These are phyloP conservation scores for Nyleta sp. DNA, from an alignment of 2,888 invertebrate species.

Conservation along the genomic window DNA sequence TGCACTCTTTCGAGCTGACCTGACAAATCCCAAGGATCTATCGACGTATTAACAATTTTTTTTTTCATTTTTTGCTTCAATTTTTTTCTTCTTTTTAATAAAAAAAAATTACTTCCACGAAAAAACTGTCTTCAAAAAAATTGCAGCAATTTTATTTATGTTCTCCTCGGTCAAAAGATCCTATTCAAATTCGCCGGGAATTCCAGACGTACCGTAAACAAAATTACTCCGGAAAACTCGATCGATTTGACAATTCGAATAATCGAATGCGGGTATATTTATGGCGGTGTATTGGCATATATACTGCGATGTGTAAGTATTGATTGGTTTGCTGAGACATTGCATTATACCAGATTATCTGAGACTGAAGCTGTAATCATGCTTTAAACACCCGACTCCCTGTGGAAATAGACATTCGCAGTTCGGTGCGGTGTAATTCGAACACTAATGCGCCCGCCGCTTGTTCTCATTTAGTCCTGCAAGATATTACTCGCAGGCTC, in stretches of 20 bases:
- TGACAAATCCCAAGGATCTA: too few relatives aligned
- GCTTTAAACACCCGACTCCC: constrained; percentile 53
- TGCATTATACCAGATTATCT: constrained; percentile 57
- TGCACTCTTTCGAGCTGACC: too few relatives aligned
- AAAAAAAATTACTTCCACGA: neutral
- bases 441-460: constrained; percentile 45
- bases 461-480: constrained; percentile 39
- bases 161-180: too few relatives aligned
- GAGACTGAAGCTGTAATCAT: constrained; percentile 54
- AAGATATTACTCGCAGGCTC: constrained; percentile 40
- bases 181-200: too few relatives aligned
- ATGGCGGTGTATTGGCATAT: constrained; percentile 28
- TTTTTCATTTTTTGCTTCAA: neutral
- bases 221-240: too few relatives aligned
- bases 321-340: constrained; percentile 59
- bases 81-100: neutral
- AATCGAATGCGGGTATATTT: constrained; percentile 19
- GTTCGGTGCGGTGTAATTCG: constrained; percentile 38
- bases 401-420: constrained; percentile 44
- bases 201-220: too few relatives aligned
- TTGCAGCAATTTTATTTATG: too few relatives aligned
- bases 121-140: too few relatives aligned
- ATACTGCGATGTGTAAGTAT: constrained; percentile 45
- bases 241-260: constrained; percentile 1
- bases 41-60: too few relatives aligned